phyloP scores from a whole-genome alignment of 2,113 vertebrate species.

The Eretmochelys imbricata region DNA sequence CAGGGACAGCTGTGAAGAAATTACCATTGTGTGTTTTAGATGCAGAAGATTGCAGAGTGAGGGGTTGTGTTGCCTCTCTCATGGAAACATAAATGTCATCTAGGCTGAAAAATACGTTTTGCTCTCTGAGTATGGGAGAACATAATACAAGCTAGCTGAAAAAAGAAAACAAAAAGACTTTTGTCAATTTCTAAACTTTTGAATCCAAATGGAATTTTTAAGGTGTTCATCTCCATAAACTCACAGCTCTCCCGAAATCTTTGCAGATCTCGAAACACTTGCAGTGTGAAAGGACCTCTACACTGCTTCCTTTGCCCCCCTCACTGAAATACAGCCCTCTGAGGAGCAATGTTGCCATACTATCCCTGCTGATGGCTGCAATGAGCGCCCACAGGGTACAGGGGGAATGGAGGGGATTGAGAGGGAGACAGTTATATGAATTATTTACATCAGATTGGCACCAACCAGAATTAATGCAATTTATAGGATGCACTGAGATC shows the following conservation, averaged over 20 bases:
- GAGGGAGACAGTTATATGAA: slow-evolving; percentile 30
- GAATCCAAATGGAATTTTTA: not conserved
- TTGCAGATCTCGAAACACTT: not conserved
- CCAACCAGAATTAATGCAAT: slow-evolving; percentile 40
- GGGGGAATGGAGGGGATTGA: slow-evolving; percentile 17
- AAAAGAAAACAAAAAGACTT: not conserved
- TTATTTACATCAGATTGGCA: not conserved
- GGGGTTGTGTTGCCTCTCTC: not conserved
- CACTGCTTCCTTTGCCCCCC: not conserved
- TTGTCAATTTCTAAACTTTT: not conserved
- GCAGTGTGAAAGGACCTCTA: not conserved
- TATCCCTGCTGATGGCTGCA: not conserved
- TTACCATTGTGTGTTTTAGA: not conserved
- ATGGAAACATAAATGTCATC: not conserved
- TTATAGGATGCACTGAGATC: slow-evolving; percentile 20
- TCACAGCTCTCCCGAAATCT: not conserved
- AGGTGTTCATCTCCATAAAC: not conserved
- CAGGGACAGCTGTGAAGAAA: not conserved
- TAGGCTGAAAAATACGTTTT: not conserved
- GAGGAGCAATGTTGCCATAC: not conserved
- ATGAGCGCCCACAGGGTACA: not conserved
- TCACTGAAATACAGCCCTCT: not conserved
- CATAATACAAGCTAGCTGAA: not conserved
- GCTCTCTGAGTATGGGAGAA: not conserved
- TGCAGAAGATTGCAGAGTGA: not conserved